A percentile compares a stretch with the other conserved stretches of the same genome.
Conservation (phyloP, 1,140 invertebrate species). For the Neodiprion pinetum region DNA sequence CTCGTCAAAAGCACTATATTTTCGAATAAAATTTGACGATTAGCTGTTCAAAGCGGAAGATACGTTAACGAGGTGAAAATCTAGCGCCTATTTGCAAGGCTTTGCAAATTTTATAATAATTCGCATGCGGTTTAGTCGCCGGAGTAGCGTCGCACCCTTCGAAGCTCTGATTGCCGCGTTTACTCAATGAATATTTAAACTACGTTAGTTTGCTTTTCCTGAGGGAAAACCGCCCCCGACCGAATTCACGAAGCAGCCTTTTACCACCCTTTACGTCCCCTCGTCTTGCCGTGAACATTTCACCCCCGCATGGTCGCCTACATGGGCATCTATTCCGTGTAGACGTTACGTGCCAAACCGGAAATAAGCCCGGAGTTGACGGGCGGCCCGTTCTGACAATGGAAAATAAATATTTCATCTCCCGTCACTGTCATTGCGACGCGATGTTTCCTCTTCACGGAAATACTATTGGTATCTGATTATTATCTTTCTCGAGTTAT, state of each 20-base stretch:
- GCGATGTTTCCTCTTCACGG: background rate
- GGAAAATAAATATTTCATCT: background rate
- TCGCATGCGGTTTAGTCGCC: background rate
- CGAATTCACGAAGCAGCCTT: background rate
- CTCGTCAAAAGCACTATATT: background rate
- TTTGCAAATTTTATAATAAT: background rate
- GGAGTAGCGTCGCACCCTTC: background rate
- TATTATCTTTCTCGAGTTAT: too few species aligned
- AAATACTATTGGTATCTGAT: too few species aligned
- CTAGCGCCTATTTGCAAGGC: background rate
- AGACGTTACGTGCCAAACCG: background rate
- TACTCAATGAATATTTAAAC: background rate
- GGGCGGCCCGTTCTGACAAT: background rate
- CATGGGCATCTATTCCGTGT: background rate
- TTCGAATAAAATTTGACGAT: too few species aligned
- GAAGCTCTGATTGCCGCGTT: background rate
- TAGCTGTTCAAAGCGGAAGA: too few species aligned
- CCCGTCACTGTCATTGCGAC: background rate
- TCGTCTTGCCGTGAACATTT: background rate
- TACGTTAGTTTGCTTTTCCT: background rate
- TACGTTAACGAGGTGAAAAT: too few species aligned
- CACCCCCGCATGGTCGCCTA: background rate
- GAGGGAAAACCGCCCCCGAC: background rate
- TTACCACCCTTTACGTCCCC: background rate
- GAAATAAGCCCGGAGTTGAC: background rate